Evolutionary conservation across 2,888 invertebrate species (phyloP).

Genomic region (Oegoconia quadripuncta): DNA sequence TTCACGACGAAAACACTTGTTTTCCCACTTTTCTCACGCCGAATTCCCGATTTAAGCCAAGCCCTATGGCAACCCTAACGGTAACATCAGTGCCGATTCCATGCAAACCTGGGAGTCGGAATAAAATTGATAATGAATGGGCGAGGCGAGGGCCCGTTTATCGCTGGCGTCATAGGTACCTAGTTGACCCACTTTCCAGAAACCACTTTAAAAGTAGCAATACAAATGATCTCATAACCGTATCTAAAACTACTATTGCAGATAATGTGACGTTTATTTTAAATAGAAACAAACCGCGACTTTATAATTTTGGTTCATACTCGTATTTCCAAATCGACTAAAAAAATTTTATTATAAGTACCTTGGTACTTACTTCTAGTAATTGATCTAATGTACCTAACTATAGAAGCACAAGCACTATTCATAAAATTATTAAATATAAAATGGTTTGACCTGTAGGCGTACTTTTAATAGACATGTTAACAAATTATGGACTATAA

Average conservation of each 20-base stretch:
- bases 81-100: background rate
- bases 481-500: too few relatives aligned
- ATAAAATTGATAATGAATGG: slow-evolving; percentile 68
- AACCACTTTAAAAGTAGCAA: slow-evolving; percentile 56
- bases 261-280: slow-evolving; percentile 39
- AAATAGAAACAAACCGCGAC: slow-evolving; percentile 37
- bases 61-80: too few relatives aligned
- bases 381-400: too few relatives aligned
- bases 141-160: slow-evolving; percentile 57
- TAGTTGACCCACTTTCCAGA: slow-evolving; percentile 71
- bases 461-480: too few relatives aligned
- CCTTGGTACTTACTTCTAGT: too few relatives aligned
- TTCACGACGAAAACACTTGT: too few relatives aligned
- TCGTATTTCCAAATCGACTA: background rate
- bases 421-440: too few relatives aligned
- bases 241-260: slow-evolving; percentile 25
- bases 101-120: background rate
- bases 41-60: too few relatives aligned
- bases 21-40: too few relatives aligned
- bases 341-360: too few relatives aligned
- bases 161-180: slow-evolving; percentile 72
- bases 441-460: too few relatives aligned
- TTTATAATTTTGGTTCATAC: background rate
- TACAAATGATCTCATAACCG: slow-evolving; percentile 49
- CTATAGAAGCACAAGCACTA: too few relatives aligned